A percentile compares a stretch with the other conserved stretches of the same genome.
phyloP scores from a whole-genome alignment of 2,888 invertebrate species.

The Melanchra persicariae region DNA sequence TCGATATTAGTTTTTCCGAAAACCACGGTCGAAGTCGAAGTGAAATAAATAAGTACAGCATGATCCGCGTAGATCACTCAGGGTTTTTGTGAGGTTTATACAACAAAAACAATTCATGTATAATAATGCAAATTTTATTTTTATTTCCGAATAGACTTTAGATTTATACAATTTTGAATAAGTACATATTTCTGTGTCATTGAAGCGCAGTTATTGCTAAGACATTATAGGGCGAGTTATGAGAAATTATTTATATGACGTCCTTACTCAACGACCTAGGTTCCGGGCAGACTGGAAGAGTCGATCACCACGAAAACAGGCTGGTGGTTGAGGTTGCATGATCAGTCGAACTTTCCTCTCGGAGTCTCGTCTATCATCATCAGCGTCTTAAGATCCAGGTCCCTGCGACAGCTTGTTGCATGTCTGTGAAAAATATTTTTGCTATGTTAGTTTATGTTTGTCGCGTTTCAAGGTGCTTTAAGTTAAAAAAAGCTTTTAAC shows the following conservation, averaged over 20 bases:
- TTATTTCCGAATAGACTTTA: background rate
- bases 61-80: too few relatives aligned
- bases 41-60: too few relatives aligned
- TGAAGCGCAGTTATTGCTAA: background rate
- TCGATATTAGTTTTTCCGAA: too few relatives aligned
- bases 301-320: too few relatives aligned
- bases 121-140: background rate
- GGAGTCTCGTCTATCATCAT: conserved; percentile 13
- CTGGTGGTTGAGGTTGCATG: background rate
- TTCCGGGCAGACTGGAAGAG: too few relatives aligned
- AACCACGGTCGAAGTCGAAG: too few relatives aligned
- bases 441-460: conserved; percentile 6
- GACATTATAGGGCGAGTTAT: too few relatives aligned
- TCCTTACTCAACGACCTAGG: too few relatives aligned
- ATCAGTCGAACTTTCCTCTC: conserved; percentile 4
- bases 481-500: background rate
- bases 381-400: background rate
- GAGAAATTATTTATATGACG: too few relatives aligned
- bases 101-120: too few relatives aligned
- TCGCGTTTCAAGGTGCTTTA: background rate
- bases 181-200: background rate
- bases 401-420: conserved; percentile 3
- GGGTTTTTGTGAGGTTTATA: too few relatives aligned
- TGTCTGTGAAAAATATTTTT: conserved; percentile 13
- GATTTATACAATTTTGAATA: background rate